Evolutionary conservation across 2,888 invertebrate genomes (phyloP), one percentile per base, ranked within the genome.

Genomic region (Noctuana brunneofusca): DNA sequence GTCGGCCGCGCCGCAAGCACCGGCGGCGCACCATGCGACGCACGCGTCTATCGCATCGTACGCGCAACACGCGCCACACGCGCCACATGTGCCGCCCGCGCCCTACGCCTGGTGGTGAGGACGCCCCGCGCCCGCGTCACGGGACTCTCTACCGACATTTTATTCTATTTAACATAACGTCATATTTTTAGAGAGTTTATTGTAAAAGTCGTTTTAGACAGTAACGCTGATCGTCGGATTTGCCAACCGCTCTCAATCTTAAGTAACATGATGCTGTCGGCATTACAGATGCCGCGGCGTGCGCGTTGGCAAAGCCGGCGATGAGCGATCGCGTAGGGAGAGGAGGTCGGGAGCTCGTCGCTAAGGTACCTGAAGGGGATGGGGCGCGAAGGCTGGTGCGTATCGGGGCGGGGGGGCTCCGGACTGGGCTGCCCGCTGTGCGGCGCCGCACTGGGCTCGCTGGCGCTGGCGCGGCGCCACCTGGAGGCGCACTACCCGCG

Each of bases 401-500:
- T 27, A 8, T 5, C 64, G 68, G 66, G 53, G 71, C 71, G 65
- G 69, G 68, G 65, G 64, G 58, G 67, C 60, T 71, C 69, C 66
- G 67, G 73, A 71, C 81, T 92, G 77, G 86, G 92, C 83, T 96
- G 96, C 81, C 96, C 96, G 69, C 93, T 96, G 79, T 96, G 96
- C 89, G 93, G 93, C 74, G 90, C 92, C 71, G 92, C 93, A 68
- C 91, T 95, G 83, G 93, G 92, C 71, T 94, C 95, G 70, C 93
- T 94, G 83, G 94, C 93, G 76, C 87, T 87, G 69, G 94, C 95
- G 84, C 94, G 96, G 65, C 93, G 93, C 58, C 96, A 96, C 87
- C 93, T 96, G 75, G 96, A 95, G 80, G 93, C 95, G 71, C 96
- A 96, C 90, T 96, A 96, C 92, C 96, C 96, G 66, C 94, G 96